These are phyloP conservation scores for Lepidocyrtinus sp. DNA, from an alignment of 2,888 invertebrate genomes.

Conservation along the genomic window DNA sequence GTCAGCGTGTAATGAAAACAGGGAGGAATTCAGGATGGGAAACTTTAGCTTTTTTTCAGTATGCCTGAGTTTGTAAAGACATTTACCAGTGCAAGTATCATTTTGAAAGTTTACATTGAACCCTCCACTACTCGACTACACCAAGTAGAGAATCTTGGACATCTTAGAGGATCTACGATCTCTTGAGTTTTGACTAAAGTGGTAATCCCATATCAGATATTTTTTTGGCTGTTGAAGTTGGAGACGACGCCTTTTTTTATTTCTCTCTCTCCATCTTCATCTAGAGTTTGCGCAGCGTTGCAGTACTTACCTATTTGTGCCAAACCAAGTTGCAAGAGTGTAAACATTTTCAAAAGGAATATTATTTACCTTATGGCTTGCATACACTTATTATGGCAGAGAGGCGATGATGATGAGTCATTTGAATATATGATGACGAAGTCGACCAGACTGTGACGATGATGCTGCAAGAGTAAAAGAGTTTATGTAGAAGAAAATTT, in stretches of 20 bases:
- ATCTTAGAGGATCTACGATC: too few species aligned
- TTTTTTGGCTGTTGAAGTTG: conserved; percentile 14
- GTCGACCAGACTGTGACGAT: too few species aligned
- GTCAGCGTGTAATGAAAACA: neutral
- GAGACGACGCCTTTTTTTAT: conserved; percentile 16
- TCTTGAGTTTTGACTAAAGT: too few species aligned
- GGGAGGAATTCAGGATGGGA: conserved; percentile 5
- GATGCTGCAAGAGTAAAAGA: too few species aligned
- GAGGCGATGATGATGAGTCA: neutral
- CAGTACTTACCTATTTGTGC: conserved; percentile 1
- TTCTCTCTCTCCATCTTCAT: neutral
- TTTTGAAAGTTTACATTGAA: too few species aligned
- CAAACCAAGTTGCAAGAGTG: neutral
- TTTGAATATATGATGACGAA: too few species aligned
- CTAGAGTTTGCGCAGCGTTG: neutral
- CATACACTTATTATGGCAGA: neutral
- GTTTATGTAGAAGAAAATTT: too few species aligned
- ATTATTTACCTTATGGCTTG: neutral
- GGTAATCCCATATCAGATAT: conserved; percentile 16
- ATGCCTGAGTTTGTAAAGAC: too few species aligned
- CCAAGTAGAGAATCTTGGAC: too few species aligned
- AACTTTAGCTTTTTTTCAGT: too few species aligned
- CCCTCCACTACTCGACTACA: too few species aligned
- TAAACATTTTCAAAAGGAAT: neutral
- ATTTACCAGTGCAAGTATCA: too few species aligned